These are phyloP conservation scores for Ectemnius cavifrons DNA, from an alignment of 2,888 invertebrate genomes.

Conservation along the genomic window DNA sequence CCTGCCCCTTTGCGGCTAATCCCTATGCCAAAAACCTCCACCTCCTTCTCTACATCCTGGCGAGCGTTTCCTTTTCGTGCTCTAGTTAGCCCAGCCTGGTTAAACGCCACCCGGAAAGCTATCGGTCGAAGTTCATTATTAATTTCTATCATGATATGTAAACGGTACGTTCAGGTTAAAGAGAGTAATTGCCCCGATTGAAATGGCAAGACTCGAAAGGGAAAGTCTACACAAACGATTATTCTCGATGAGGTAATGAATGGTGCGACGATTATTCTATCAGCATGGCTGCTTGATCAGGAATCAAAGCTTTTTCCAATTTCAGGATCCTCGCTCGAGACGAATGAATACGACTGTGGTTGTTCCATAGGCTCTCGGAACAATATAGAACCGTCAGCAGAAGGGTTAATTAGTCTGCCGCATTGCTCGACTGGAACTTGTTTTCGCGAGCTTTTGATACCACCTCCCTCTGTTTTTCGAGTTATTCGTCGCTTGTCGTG, in stretches of 20 bases:
- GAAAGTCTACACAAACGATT: not conserved
- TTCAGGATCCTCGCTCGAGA: slow-evolving; percentile 7
- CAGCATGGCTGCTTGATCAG: not conserved
- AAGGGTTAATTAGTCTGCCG: slow-evolving; percentile 45
- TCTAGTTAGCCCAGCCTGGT: no score
- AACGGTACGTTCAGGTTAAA: no score
- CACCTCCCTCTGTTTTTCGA: slow-evolving; percentile 17
- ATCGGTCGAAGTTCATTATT: no score
- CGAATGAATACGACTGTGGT: not conserved
- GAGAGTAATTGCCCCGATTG: no score
- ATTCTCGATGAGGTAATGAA: not conserved
- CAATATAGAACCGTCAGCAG: slow-evolving; percentile 18
- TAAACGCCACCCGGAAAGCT: no score
- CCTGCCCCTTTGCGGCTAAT: slow-evolving; percentile 3
- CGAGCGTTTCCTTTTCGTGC: no score
- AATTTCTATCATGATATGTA: no score
- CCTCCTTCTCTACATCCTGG: not conserved
- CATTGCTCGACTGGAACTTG: slow-evolving; percentile 23
- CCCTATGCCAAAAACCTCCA: slow-evolving; percentile 8
- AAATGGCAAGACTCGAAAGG: no score
- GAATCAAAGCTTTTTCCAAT: not conserved
- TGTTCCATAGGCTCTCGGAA: slow-evolving; percentile 15
- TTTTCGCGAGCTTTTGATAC: slow-evolving; percentile 32
- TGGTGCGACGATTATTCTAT: not conserved
- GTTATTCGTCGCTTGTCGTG: slow-evolving; percentile 48